Evolutionary conservation across 2,797 vertebrate species (phyloP).

Genomic region (Argentina silus): DNA sequence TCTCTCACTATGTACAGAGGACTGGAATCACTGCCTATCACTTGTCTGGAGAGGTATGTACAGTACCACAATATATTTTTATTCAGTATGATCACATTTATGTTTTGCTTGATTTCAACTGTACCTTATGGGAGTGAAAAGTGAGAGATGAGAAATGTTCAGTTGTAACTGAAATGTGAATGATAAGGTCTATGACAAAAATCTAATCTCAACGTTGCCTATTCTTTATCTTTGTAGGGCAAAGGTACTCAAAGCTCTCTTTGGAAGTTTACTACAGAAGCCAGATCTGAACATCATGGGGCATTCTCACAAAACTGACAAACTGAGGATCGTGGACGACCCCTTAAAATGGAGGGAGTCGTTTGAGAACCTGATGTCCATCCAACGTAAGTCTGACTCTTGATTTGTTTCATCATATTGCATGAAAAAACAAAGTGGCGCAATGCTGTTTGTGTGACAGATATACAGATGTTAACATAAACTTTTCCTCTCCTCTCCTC

Average conservation of each 20-base stretch:
- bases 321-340: slow-evolving; percentile 83
- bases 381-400: slow-evolving; percentile 86
- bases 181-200: too few species aligned
- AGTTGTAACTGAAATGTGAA: too few species aligned
- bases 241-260: slow-evolving; percentile 15
- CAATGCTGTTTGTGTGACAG: background rate
- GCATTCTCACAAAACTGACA: slow-evolving; percentile 17
- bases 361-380: slow-evolving; percentile 88
- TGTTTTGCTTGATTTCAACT: too few species aligned
- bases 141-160: too few species aligned
- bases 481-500: background rate
- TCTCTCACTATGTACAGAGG: slow-evolving; percentile 85
- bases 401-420: background rate
- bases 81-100: background rate
- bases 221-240: background rate
- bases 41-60: slow-evolving; percentile 90
- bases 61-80: background rate
- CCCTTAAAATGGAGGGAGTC: slow-evolving; percentile 88
- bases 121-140: too few species aligned
- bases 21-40: slow-evolving; percentile 80
- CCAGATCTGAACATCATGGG: slow-evolving; percentile 8
- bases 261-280: slow-evolving; percentile 6
- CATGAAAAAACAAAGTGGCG: background rate
- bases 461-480: slow-evolving; percentile 25
- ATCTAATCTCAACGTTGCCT: too few species aligned